phyloP scores from a whole-genome alignment of 2,888 invertebrate genomes.

The Drosophila melanosoma region DNA sequence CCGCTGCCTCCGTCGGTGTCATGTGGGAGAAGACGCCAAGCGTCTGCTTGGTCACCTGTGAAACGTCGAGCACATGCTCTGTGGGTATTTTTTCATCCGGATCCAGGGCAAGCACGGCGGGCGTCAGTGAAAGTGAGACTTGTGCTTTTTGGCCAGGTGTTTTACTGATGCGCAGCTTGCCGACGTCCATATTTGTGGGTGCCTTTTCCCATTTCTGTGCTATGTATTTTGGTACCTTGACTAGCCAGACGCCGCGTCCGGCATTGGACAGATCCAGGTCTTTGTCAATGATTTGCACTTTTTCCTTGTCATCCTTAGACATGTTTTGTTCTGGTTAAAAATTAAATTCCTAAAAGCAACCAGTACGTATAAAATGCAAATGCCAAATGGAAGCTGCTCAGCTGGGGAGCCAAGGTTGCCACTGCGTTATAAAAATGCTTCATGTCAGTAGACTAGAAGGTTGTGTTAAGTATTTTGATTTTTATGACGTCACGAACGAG shows the following conservation, averaged over 20 bases:
- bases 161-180: constrained; percentile 94
- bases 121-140: constrained; percentile 93
- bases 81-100: constrained; percentile 94
- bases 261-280: constrained; percentile 95
- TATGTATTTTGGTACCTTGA: constrained; percentile 98
- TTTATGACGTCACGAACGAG: constrained; percentile 6
- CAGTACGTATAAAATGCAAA: constrained; percentile 27
- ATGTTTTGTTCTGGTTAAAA: constrained; percentile 53
- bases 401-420: constrained; percentile 37
- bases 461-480: not conserved
- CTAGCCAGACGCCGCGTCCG: constrained; percentile 97
- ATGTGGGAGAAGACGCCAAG: constrained; percentile 96
- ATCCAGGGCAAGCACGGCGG: constrained; percentile 92
- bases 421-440: not conserved
- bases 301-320: constrained; percentile 84
- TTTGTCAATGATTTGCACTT: constrained; percentile 89
- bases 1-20: constrained; percentile 86
- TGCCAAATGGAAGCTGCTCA: constrained; percentile 33
- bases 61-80: constrained; percentile 95
- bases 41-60: constrained; percentile 95
- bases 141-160: constrained; percentile 93
- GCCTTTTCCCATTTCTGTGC: constrained; percentile 97
- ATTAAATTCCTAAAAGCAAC: constrained; percentile 6
- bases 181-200: constrained; percentile 96
- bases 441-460: not conserved